Conservation (phyloP, 35 echinoderm and acorn worm species). For the Hemicentrotus pulcherrimus region DNA sequence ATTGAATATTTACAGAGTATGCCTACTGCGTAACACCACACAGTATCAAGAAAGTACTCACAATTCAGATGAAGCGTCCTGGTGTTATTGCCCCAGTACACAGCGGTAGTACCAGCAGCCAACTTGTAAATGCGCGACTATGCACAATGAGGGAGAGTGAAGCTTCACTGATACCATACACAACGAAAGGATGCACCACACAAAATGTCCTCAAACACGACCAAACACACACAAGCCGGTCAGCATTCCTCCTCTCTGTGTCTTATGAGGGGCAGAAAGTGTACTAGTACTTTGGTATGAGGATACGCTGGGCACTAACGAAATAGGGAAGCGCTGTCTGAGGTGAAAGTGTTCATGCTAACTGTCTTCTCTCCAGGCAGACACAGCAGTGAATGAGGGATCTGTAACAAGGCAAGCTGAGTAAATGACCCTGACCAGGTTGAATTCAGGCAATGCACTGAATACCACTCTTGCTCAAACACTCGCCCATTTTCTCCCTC, state of each 20-base stretch:
- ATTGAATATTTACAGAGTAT: too few relatives aligned
- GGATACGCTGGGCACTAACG: background rate
- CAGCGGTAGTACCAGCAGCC: constrained; percentile 16
- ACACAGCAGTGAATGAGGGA: background rate
- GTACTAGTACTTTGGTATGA: background rate
- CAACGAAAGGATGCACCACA: background rate
- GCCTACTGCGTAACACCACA: background rate
- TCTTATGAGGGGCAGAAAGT: background rate
- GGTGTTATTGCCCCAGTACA: constrained; percentile 18
- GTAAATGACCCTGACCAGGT: constrained; percentile 16
- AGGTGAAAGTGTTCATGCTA: background rate
- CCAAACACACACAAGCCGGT: constrained; percentile 28
- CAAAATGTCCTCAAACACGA: background rate
- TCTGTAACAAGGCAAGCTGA: constrained; percentile 10
- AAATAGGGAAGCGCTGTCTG: background rate
- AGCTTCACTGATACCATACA: background rate
- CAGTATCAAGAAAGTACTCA: constrained; percentile 29
- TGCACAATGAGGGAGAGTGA: background rate
- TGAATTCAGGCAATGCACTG: constrained; percentile 8
- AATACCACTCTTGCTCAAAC: background rate
- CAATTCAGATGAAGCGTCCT: background rate
- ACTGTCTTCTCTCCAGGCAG: background rate
- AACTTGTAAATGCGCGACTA: constrained; percentile 33
- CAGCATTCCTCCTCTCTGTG: constrained; percentile 20
- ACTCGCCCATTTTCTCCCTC: constrained; percentile 1